phyloP scores from a whole-genome alignment of 2,113 vertebrate species.

The Hylia prasina region DNA sequence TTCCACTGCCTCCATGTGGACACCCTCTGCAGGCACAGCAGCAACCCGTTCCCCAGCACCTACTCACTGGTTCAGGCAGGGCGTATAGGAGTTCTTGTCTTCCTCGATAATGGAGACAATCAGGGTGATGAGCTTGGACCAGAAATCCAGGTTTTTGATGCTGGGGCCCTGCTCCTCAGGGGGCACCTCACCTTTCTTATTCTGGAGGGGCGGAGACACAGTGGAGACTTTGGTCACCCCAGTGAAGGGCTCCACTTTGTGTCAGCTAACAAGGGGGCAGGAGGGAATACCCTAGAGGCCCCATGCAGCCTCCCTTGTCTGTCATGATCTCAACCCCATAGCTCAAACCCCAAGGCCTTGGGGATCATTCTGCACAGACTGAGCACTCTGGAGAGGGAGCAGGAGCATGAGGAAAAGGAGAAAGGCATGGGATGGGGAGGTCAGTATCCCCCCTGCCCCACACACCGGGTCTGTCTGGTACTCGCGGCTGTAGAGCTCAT shows the following conservation, averaged over 20 bases:
- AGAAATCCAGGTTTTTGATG: constrained; percentile 98
- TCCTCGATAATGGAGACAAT: constrained; percentile 99
- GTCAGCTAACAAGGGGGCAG: fast-evolving
- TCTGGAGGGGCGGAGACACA: constrained; percentile 63
- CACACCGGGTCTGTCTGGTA: constrained; percentile 94
- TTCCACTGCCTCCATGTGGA: fast-evolving
- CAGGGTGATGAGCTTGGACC: constrained; percentile 98
- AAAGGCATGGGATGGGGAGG: neutral
- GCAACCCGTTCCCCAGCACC: neutral
- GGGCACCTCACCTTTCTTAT: constrained; percentile 90
- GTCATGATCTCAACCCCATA: neutral
- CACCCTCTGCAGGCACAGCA: neutral
- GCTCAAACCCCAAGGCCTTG: neutral
- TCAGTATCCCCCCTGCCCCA: neutral
- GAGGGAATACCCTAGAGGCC: neutral
- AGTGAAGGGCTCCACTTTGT: neutral
- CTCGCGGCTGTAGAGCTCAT: constrained; percentile 94
- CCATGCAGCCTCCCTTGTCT: neutral
- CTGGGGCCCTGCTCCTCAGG: constrained; percentile 96
- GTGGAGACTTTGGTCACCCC: neutral
- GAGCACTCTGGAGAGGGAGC: neutral
- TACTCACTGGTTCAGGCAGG: constrained; percentile 96
- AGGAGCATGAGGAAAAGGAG: neutral
- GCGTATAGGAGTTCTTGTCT: constrained; percentile 98
- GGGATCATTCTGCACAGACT: neutral